These are phyloP conservation scores for Tauraco hartlaubi DNA, from an alignment of 2,797 vertebrate genomes.

Conservation along the genomic window DNA sequence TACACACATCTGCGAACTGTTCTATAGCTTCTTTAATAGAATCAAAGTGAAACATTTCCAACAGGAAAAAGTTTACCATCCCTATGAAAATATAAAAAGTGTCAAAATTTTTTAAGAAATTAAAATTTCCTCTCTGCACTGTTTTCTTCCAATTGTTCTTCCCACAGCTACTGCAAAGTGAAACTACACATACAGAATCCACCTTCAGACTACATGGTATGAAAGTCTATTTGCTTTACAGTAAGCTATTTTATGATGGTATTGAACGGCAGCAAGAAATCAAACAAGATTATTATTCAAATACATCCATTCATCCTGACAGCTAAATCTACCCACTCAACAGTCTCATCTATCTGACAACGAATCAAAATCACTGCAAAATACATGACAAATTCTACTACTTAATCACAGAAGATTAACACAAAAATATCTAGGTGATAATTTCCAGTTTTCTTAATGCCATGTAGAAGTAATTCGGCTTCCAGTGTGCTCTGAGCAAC, in stretches of 20 bases:
- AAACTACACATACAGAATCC: not conserved
- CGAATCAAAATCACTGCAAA: not conserved
- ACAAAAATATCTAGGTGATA: not conserved
- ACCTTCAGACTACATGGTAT: not conserved
- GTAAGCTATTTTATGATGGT: not conserved
- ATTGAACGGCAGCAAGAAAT: slow-evolving; percentile 9
- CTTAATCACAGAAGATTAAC: not conserved
- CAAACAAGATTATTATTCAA: not conserved
- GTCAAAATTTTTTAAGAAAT: not conserved
- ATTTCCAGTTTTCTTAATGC: not conserved
- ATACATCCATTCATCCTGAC: not conserved
- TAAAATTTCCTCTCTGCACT: not conserved
- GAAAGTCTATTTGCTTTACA: not conserved
- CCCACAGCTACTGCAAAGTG: not conserved
- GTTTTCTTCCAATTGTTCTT: not conserved
- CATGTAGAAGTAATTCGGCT: not conserved
- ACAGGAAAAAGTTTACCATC: not conserved
- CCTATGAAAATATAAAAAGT: rapidly evolving
- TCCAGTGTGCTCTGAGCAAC: not conserved
- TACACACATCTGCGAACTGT: not conserved
- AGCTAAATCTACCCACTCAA: not conserved
- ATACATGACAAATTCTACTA: not conserved
- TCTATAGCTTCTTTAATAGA: not conserved
- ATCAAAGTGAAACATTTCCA: not conserved
- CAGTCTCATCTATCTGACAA: not conserved